These are phyloP conservation scores for Lophura nycthemera DNA, from an alignment of 2,113 vertebrate genomes.

Conservation along the genomic window DNA sequence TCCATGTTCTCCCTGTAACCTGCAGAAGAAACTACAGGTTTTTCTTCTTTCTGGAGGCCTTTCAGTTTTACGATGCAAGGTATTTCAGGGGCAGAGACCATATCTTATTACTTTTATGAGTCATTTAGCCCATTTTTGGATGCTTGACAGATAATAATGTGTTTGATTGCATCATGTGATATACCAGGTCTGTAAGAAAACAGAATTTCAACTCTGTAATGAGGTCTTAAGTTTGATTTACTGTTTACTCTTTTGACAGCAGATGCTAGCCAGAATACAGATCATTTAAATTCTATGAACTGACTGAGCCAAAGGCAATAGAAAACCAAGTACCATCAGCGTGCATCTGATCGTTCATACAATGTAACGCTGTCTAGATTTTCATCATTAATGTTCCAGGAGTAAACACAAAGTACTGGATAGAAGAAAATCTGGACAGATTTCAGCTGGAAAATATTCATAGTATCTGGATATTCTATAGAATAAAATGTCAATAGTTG, in stretches of 20 bases:
- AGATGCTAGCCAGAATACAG: constrained; percentile 60
- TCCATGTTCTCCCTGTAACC: background rate
- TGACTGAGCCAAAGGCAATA: constrained; percentile 74
- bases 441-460: constrained; percentile 74
- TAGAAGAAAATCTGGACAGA: constrained; percentile 58
- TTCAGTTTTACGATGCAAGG: constrained; percentile 1
- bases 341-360: constrained; percentile 71
- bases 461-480: constrained; percentile 56
- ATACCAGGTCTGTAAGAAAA: constrained; percentile 49
- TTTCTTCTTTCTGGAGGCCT: background rate
- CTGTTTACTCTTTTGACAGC: constrained; percentile 48
- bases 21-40: background rate
- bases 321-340: constrained; percentile 55
- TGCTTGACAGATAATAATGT: constrained; percentile 40
- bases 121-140: constrained; percentile 46
- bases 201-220: constrained; percentile 29
- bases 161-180: constrained; percentile 56
- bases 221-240: constrained; percentile 60
- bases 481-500: constrained; percentile 63
- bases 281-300: constrained; percentile 48
- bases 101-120: constrained; percentile 44
- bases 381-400: constrained; percentile 75
- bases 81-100: background rate
- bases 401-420: constrained; percentile 50
- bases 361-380: constrained; percentile 75